Conservation (phyloP, 2,888 invertebrate genomes). For the Conops quadrifasciatus region DNA sequence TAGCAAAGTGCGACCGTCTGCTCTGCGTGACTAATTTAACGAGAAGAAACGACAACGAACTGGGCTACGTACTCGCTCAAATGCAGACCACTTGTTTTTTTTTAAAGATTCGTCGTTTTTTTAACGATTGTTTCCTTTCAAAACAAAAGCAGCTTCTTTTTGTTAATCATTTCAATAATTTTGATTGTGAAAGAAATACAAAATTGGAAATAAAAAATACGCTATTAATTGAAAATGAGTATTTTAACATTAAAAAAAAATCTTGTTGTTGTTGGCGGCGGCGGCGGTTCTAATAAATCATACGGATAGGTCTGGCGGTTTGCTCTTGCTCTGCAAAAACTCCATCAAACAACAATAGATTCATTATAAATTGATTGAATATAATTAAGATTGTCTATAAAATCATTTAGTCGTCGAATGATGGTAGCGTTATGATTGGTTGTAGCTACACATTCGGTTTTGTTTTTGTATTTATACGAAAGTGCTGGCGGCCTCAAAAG, state of each 20-base stretch:
- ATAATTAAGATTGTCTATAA: slow-evolving; percentile 1
- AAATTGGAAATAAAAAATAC: neutral
- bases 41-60: too few relatives aligned
- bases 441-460: neutral
- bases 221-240: slow-evolving; percentile 2
- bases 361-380: slow-evolving; percentile 4
- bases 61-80: too few relatives aligned
- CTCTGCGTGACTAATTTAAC: too few relatives aligned
- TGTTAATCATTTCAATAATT: too few relatives aligned
- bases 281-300: slow-evolving; percentile 9
- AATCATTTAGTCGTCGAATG: neutral
- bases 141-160: too few relatives aligned
- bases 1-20: too few relatives aligned
- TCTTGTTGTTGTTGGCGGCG: neutral
- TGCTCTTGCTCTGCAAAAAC: neutral
- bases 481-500: neutral
- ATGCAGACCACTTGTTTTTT: too few relatives aligned
- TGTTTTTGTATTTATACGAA: neutral
- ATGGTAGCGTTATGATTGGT: too few relatives aligned
- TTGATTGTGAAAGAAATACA: too few relatives aligned
- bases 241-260: neutral
- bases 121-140: too few relatives aligned
- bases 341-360: neutral
- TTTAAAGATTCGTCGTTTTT: too few relatives aligned
- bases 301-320: neutral